Percentiles rank a stretch among this genome's conserved stretches.
These are phyloP conservation scores for Cygnus olor DNA, from an alignment of 2,797 vertebrate genomes.

Conservation along the genomic window DNA sequence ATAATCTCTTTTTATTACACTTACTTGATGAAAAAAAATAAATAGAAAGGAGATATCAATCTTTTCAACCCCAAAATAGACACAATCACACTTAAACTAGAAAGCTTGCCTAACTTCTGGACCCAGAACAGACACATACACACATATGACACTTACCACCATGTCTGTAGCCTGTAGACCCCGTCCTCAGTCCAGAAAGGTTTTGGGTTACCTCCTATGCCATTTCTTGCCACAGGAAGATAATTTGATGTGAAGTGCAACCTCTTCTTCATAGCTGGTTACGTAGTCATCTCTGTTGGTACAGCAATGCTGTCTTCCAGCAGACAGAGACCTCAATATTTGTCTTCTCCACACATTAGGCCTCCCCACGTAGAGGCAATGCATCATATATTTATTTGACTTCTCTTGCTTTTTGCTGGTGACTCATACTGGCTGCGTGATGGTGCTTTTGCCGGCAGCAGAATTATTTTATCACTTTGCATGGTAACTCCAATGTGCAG, in stretches of 20 bases:
- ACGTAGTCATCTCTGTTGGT: neutral
- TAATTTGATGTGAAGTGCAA: neutral
- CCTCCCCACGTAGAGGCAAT: neutral
- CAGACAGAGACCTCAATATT: slow-evolving; percentile 12
- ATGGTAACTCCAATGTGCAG: neutral
- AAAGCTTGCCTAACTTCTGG: neutral
- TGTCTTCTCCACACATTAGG: neutral
- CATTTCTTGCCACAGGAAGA: neutral
- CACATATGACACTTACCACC: neutral
- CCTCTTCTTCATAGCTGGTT: neutral
- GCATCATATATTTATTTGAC: slow-evolving; percentile 9
- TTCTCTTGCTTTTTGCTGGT: neutral
- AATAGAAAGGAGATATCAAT: neutral
- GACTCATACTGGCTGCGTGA: neutral
- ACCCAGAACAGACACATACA: neutral
- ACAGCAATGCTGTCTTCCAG: neutral
- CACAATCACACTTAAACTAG: neutral
- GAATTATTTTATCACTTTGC: neutral
- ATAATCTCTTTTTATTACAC: neutral
- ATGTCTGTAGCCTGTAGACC: neutral
- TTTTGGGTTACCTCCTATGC: neutral
- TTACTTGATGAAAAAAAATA: too few relatives aligned
- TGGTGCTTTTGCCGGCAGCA: slow-evolving; percentile 36
- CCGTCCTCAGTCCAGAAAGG: neutral
- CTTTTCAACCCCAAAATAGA: neutral